Conservation (phyloP, 2,888 invertebrate species). For the Drosophila pegasa region DNA sequence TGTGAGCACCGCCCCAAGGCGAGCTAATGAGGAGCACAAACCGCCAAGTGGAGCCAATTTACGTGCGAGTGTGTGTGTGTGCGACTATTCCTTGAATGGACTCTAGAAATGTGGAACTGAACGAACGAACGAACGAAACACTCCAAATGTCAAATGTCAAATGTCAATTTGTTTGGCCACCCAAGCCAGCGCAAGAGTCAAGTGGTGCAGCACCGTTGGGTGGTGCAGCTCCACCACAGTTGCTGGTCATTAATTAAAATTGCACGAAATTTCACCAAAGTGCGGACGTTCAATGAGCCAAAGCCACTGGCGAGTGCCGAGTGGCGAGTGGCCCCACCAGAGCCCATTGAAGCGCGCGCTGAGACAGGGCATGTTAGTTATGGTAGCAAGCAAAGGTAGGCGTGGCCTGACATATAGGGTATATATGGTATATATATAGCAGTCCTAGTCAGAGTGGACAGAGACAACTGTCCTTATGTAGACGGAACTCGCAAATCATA, state of each 20-base stretch:
- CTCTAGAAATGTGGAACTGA: slow-evolving; percentile 12
- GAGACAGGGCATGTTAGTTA: neutral
- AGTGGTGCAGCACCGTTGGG: slow-evolving; percentile 2
- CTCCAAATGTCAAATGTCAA: slow-evolving; percentile 34
- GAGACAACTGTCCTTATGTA: too few relatives aligned
- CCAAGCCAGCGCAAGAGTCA: slow-evolving; percentile 12
- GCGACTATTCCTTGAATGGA: slow-evolving; percentile 40
- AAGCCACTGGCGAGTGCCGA: neutral
- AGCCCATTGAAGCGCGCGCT: neutral
- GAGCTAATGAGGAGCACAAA: slow-evolving; percentile 44
- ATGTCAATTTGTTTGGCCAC: slow-evolving; percentile 28
- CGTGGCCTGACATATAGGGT: neutral
- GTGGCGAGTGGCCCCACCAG: neutral
- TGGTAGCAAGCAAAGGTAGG: neutral
- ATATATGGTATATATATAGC: too few relatives aligned
- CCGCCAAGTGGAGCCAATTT: slow-evolving; percentile 28
- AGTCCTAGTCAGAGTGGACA: neutral
- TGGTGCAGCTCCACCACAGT: slow-evolving; percentile 3
- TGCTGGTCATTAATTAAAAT: slow-evolving; percentile 66
- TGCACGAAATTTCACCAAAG: slow-evolving; percentile 51
- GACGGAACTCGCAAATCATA: too few relatives aligned
- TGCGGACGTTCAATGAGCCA: slow-evolving; percentile 33
- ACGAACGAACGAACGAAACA: slow-evolving; percentile 11
- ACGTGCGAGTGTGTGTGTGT: slow-evolving; percentile 8
- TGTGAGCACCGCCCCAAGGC: slow-evolving; percentile 54